These are phyloP conservation scores for Ochlodes sylvanus DNA, from an alignment of 2,888 invertebrate genomes.

Conservation along the genomic window DNA sequence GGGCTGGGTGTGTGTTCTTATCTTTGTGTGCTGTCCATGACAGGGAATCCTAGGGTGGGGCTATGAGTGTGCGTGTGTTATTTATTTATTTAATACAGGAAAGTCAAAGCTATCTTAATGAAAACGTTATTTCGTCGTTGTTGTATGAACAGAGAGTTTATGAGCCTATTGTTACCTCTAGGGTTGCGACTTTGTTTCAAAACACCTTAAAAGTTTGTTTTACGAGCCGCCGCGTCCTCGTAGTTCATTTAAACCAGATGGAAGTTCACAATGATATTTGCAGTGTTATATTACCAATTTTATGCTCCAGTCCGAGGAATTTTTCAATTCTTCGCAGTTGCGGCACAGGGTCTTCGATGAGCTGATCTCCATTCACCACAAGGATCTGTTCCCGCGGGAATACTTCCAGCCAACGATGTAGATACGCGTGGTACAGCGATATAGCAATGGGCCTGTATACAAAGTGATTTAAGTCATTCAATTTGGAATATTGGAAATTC, in stretches of 20 bases:
- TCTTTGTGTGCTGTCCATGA: too few species aligned
- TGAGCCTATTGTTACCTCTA: neutral
- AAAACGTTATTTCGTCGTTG: slow-evolving; percentile 2
- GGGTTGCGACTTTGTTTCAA: neutral
- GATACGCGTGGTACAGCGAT: slow-evolving; percentile 95
- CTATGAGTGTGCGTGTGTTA: too few species aligned
- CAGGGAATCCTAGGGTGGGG: too few species aligned
- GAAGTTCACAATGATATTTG: neutral
- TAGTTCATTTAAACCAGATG: neutral
- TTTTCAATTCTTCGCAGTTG: slow-evolving; percentile 94
- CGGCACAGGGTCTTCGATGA: slow-evolving; percentile 95
- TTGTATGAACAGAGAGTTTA: neutral
- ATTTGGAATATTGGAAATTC: neutral
- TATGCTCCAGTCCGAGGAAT: slow-evolving; percentile 90
- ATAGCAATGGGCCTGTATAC: slow-evolving; percentile 89
- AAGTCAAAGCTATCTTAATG: neutral
- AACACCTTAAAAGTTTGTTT: slow-evolving; percentile 8
- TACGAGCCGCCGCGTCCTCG: neutral
- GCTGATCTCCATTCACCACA: slow-evolving; percentile 96
- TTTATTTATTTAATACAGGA: neutral
- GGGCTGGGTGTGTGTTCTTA: too few species aligned
- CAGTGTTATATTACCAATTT: slow-evolving; percentile 67
- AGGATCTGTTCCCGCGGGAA: slow-evolving; percentile 96
- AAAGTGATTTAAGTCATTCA: neutral
- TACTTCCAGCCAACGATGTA: slow-evolving; percentile 96